Base-by-base conservation (phyloP, 1,140 invertebrate genomes). In the Mycetomoellerius zeteki region DNA sequence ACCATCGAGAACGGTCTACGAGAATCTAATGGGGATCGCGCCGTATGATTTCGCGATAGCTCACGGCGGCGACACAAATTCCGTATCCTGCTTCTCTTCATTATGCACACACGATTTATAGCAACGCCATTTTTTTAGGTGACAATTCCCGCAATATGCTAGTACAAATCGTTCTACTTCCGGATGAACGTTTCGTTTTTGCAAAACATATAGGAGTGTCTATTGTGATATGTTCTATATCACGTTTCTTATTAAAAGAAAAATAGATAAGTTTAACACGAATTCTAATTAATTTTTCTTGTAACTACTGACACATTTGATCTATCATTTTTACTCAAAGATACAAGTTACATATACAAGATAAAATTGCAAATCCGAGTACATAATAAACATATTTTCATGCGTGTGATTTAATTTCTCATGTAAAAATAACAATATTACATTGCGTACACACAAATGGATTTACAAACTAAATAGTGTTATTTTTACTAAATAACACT, bases 81-180 rank as follows among this genome's bases (percentile, higher is more conserved):
- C 43, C 27, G 14, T 6, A 65, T 52, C 43, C 19, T 64, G 30
- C 43, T 78, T 78, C 43, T 27, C 21, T n/a, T 77, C 37, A 58
- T 80, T 50, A 80, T 37, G 60, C 37, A 58, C 16, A 21, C 19
- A 50, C 37, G 76, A 54, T 80, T 64, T 30, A 37, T 65, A 24
- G 27, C 33, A 24, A 30, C 37, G 30, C 10, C 33, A 58, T 82
- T 82, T 82, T 82, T 72, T 65, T 72, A 58, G 33, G 33, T 82
- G 33, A 82, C 43, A 78, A 78, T 78, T 50, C 43, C 16, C 24
- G 43, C 60, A 24, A 19, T 24, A 33, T 33, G 19, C 58, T 64
- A 47, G 47, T 43, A 50, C 27, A 16, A 58, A 21, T 37, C 58
- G 54, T 60, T 60, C n/a, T 24, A 58, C 19, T 78, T 78, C 43